Evolutionary conservation across 2,888 invertebrate genomes (phyloP).

Genomic region (Lampropteryx suffumata): DNA sequence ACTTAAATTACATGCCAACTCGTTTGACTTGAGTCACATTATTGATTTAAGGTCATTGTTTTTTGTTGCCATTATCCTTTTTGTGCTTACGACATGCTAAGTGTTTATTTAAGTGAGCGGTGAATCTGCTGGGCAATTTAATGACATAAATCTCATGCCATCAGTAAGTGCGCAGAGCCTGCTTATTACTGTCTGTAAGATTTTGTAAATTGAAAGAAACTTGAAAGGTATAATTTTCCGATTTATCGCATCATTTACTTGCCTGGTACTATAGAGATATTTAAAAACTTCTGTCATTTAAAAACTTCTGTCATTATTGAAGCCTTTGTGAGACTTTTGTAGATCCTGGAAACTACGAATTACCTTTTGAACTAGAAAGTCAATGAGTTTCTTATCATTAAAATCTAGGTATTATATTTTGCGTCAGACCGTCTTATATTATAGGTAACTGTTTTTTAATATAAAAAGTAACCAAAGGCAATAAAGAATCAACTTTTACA

Average conservation of each 20-base stretch:
- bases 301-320: no score
- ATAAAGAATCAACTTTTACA: slow-evolving; percentile 9
- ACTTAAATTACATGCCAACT: no score
- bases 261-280: slow-evolving; percentile 16
- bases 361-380: no score
- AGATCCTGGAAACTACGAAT: no score
- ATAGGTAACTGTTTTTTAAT: no score
- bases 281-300: no score
- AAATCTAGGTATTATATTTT: no score
- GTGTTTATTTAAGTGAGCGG: slow-evolving; percentile 24
- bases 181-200: slow-evolving; percentile 27
- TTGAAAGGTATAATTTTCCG: slow-evolving; percentile 32
- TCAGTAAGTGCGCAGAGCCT: slow-evolving; percentile 24
- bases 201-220: slow-evolving; percentile 30
- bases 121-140: slow-evolving; percentile 19
- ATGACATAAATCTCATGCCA: slow-evolving; percentile 26
- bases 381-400: no score
- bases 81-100: slow-evolving; percentile 13
- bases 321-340: no score
- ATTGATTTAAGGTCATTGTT: slow-evolving; percentile 14
- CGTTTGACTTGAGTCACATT: slow-evolving; percentile 2
- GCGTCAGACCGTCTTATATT: no score
- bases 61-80: slow-evolving; percentile 13
- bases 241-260: slow-evolving; percentile 31
- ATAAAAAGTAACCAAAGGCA: neutral